These are phyloP conservation scores for Chrysocyon brachyurus DNA, from an alignment of 2,797 vertebrate species.

Conservation along the genomic window DNA sequence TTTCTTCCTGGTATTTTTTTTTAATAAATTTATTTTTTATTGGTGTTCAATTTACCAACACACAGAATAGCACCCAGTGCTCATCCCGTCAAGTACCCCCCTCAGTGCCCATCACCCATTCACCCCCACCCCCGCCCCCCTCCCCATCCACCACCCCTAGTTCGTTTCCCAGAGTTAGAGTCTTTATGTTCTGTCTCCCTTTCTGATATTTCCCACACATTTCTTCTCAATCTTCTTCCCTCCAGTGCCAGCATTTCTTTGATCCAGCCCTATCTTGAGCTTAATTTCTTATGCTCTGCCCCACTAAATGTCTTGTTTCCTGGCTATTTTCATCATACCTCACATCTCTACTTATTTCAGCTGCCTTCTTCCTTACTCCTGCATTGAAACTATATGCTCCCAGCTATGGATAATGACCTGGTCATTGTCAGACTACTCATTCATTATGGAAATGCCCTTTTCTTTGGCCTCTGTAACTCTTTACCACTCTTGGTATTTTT, in stretches of 20 bases:
- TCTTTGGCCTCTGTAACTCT: neutral
- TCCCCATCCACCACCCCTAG: too few species aligned
- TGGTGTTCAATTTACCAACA: too few species aligned
- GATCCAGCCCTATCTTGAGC: neutral
- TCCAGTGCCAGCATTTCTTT: neutral
- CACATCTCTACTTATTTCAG: neutral
- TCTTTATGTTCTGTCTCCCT: too few species aligned
- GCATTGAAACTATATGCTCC: neutral
- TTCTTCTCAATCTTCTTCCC: neutral
- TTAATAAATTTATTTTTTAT: too few species aligned
- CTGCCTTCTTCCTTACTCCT: neutral
- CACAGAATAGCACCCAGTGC: too few species aligned
- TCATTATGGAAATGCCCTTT: neutral
- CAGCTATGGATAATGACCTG: neutral
- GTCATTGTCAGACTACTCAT: neutral
- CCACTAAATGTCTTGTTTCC: neutral
- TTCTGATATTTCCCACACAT: neutral
- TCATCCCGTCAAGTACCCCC: too few species aligned
- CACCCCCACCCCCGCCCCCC: rapidly evolving
- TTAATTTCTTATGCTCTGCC: neutral
- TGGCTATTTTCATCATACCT: neutral
- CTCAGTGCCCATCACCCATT: too few species aligned
- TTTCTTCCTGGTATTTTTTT: neutral
- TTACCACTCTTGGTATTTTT: neutral
- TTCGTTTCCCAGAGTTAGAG: too few species aligned